Evolutionary conservation across 2,888 invertebrate species (phyloP).

Genomic region (Adelognathus sp.): DNA sequence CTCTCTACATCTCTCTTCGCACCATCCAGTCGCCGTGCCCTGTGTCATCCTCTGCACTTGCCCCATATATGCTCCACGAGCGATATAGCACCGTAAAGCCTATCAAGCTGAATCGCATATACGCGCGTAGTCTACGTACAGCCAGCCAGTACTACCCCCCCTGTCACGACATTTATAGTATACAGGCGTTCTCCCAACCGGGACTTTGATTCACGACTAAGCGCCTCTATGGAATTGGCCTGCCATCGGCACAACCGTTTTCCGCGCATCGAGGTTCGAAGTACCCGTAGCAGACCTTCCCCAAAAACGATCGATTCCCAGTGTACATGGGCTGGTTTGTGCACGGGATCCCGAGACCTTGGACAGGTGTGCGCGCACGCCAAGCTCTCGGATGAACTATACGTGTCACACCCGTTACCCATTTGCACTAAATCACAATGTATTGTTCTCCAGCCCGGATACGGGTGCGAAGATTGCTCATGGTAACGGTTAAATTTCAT

Average conservation of each 20-base stretch:
- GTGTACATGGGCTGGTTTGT: neutral
- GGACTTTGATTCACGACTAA: conserved; percentile 72
- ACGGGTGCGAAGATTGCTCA: conserved; percentile 3
- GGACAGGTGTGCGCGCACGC: conserved; percentile 46
- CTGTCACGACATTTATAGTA: conserved; percentile 17
- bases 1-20: conserved; percentile 3
- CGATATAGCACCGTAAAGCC: conserved; percentile 19
- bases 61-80: neutral
- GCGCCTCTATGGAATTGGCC: conserved; percentile 69
- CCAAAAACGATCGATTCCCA: neutral
- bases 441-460: conserved; percentile 1
- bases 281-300: conserved; percentile 17
- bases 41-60: neutral
- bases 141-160: conserved; percentile 6
- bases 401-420: neutral
- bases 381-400: conserved; percentile 18
- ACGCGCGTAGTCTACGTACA: conserved; percentile 50
- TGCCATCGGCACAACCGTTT: conserved; percentile 63
- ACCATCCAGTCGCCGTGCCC: neutral
- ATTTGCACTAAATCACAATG: conserved; percentile 18
- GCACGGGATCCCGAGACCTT: neutral
- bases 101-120: conserved; percentile 11
- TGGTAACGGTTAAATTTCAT: conserved; percentile 5
- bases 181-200: conserved; percentile 62
- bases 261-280: conserved; percentile 14